phyloP scores from a whole-genome alignment of 2,888 invertebrate species.

The Platypus cylindrus region DNA sequence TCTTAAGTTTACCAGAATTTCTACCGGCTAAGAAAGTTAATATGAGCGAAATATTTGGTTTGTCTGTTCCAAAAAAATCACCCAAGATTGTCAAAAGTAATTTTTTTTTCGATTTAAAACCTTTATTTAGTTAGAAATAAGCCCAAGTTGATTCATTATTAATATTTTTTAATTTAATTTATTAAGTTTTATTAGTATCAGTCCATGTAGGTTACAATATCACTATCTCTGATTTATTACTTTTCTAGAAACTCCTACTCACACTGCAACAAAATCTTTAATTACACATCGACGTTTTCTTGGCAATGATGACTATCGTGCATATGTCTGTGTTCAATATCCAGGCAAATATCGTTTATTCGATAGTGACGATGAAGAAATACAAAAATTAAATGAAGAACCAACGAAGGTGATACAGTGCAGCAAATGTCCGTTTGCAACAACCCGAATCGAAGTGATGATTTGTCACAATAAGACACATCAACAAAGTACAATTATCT shows the following conservation, averaged over 20 bases:
- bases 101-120: too few species aligned
- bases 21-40: constrained; percentile 40
- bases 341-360: constrained; percentile 29
- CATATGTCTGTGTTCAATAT: constrained; percentile 49
- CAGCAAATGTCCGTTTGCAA: constrained; percentile 39
- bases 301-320: constrained; percentile 42
- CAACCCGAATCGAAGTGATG: constrained; percentile 58
- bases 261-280: constrained; percentile 20
- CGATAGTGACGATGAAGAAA: constrained; percentile 21
- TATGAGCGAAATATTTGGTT: constrained; percentile 40
- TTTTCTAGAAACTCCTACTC: constrained; percentile 15
- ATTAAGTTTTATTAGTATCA: too few species aligned
- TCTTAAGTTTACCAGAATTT: constrained; percentile 48
- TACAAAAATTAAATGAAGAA: constrained; percentile 19
- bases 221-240: too few species aligned
- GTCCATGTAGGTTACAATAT: too few species aligned
- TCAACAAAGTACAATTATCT: constrained; percentile 37
- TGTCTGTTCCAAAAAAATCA: constrained; percentile 33
- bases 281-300: constrained; percentile 40
- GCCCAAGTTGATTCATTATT: too few species aligned
- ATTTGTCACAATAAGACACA: constrained; percentile 62
- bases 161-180: too few species aligned
- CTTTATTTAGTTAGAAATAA: too few species aligned
- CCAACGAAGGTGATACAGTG: constrained; percentile 21
- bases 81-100: constrained; percentile 19